Conservation (phyloP, 30 jellyfish, hydroid and myxozoan genomes). For the Aurelia coerulea region DNA sequence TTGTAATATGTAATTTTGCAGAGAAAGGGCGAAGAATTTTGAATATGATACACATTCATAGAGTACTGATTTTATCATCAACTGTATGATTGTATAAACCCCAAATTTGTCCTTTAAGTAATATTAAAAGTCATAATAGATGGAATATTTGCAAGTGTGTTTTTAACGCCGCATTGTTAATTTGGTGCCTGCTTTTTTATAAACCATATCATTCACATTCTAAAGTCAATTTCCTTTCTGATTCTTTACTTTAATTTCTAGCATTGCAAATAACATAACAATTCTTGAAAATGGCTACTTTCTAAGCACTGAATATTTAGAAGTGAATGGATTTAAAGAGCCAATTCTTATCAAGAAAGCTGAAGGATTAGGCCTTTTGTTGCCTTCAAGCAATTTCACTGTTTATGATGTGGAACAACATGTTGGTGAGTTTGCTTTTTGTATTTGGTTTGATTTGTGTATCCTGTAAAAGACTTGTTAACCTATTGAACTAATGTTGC, state of each 20-base stretch:
- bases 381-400: constrained; percentile 86
- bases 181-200: background rate
- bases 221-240: background rate
- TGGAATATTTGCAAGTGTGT: too few relatives aligned
- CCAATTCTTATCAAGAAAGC: constrained; percentile 81
- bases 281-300: constrained; percentile 67
- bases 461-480: too few relatives aligned
- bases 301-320: constrained; percentile 53
- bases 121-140: too few relatives aligned
- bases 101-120: too few relatives aligned
- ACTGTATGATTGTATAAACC: too few relatives aligned
- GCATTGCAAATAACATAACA: constrained; percentile 45
- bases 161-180: background rate
- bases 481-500: too few relatives aligned
- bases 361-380: constrained; percentile 82
- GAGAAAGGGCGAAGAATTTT: too few relatives aligned
- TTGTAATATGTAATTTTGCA: too few relatives aligned
- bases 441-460: background rate
- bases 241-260: constrained; percentile 2
- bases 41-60: too few relatives aligned
- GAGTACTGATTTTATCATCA: too few relatives aligned
- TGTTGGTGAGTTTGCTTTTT: constrained; percentile 75
- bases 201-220: background rate
- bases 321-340: constrained; percentile 72
- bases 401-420: constrained; percentile 93